phyloP scores from a whole-genome alignment of 1,140 invertebrate genomes.

The Yoshiicerus persimilis region DNA sequence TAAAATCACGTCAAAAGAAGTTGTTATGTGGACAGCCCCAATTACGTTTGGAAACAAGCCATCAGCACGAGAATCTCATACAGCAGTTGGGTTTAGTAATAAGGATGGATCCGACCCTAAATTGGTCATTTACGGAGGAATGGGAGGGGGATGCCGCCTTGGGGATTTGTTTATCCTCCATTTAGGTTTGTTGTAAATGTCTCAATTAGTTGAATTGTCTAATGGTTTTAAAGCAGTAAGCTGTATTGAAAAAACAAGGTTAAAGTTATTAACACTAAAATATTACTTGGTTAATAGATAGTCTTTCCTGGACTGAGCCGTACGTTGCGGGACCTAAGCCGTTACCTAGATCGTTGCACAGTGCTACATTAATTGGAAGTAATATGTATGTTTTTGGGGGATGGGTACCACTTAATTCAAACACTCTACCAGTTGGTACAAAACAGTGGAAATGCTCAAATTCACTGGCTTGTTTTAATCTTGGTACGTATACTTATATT shows the following conservation, averaged over 20 bases:
- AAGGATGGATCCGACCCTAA: conserved; percentile 75
- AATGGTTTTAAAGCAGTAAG: no score
- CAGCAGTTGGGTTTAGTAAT: conserved; percentile 86
- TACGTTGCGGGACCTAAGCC: conserved; percentile 81
- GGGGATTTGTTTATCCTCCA: conserved; percentile 96
- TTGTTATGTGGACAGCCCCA: conserved; percentile 85
- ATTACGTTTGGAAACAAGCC: conserved; percentile 80
- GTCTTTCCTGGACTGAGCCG: conserved; percentile 89
- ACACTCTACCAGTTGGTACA: conserved; percentile 84
- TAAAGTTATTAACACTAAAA: no score
- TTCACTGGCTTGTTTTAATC: conserved; percentile 89
- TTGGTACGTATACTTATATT: no score
- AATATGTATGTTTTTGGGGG: conserved; percentile 99
- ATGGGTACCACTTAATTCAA: conserved; percentile 88
- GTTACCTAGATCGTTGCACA: conserved; percentile 91
- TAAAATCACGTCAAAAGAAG: conserved; percentile 76
- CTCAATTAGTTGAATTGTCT: not conserved
- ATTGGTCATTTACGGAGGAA: conserved; percentile 96
- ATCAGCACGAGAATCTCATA: conserved; percentile 94
- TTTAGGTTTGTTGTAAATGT: conserved; percentile 58
- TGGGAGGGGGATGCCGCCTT: conserved; percentile 93
- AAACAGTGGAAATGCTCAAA: conserved; percentile 99
- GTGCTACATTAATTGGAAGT: conserved; percentile 89
- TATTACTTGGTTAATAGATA: conserved; percentile 58
- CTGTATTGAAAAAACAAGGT: no score